Evolutionary conservation across 1,140 invertebrate species (phyloP), one percentile per base, ranked within the genome.

Genomic region (Drosophila mauritiana): DNA sequence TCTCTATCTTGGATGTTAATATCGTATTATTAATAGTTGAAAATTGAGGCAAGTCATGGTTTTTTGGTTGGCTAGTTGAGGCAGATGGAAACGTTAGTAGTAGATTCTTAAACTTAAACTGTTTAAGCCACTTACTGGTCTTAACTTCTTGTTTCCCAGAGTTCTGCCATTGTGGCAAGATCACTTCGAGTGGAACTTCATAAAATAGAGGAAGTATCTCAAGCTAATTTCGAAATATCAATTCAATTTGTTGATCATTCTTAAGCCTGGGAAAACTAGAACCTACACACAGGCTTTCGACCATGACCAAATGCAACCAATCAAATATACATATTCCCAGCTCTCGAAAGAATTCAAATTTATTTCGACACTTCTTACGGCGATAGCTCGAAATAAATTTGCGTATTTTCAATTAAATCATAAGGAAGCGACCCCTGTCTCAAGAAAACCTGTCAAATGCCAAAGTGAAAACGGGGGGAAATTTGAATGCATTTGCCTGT

Each of bases 401-500:
- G 81, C 78, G 67, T 77, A 78, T 78, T 75, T 69, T 65, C 72
- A 78, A 73, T 78, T 73, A 78, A 85, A 82, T 63, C 76, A 73
- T 86, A 69, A 48, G 46, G 46, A 74, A 64, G 20, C 20, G 58
- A 64, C 67, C 51, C 73, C 61, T 54, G 48, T 46, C 52, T 49
- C 61, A 54, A 73, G 63, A 56, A 54, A 88, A 86, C 73, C 74
- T 78, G 74, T 78, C 74, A 78, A 77, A 74, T 42, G 64, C 36
- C 61, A 39, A 48, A 40, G 55, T 46, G 65, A 68, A 78, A 64
- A 39, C 13, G 37, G 51, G 49, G 64, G 57, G 52, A 70, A 70
- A 49, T 68, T 61, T 56, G 45, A 77, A 78, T 78, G 64, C 56
- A 78, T 68, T 76, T 54, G 37, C 42, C 37, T 67, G 53, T 77